Evolutionary conservation across 2,888 invertebrate species (phyloP).

Genomic region (Dione juno): DNA sequence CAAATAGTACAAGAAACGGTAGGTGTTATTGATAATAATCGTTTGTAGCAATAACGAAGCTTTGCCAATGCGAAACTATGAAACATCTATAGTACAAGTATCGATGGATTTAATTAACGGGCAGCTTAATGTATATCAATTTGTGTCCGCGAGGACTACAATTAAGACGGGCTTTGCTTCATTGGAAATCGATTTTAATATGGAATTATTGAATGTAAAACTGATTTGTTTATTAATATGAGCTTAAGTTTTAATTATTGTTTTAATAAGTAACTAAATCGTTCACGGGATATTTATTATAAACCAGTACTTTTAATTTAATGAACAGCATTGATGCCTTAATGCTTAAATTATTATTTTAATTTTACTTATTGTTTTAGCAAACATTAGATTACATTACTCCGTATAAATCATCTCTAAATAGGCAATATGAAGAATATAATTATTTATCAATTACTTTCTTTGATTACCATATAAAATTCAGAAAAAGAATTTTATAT

Average conservation of each 20-base stretch:
- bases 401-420: too few species aligned
- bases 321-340: too few species aligned
- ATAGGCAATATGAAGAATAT: too few species aligned
- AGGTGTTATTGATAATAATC: neutral
- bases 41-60: neutral
- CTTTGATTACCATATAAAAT: too few species aligned
- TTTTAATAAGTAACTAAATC: neutral
- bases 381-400: too few species aligned
- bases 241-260: conserved; percentile 5
- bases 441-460: too few species aligned
- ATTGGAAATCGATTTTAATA: conserved; percentile 21
- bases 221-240: neutral
- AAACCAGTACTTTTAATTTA: too few species aligned
- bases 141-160: conserved; percentile 47
- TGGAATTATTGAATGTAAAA: conserved; percentile 8
- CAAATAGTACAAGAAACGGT: neutral
- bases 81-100: conserved; percentile 23
- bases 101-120: conserved; percentile 48
- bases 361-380: too few species aligned
- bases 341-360: too few species aligned
- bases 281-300: too few species aligned
- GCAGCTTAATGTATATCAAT: conserved; percentile 47
- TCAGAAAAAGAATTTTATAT: too few species aligned
- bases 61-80: conserved; percentile 15
- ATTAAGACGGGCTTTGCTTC: conserved; percentile 39